A percentile compares a stretch with the other conserved stretches of the same genome.
These are phyloP conservation scores for Gymnosoma rotundatum DNA, from an alignment of 2,888 invertebrate species.

Conservation along the genomic window DNA sequence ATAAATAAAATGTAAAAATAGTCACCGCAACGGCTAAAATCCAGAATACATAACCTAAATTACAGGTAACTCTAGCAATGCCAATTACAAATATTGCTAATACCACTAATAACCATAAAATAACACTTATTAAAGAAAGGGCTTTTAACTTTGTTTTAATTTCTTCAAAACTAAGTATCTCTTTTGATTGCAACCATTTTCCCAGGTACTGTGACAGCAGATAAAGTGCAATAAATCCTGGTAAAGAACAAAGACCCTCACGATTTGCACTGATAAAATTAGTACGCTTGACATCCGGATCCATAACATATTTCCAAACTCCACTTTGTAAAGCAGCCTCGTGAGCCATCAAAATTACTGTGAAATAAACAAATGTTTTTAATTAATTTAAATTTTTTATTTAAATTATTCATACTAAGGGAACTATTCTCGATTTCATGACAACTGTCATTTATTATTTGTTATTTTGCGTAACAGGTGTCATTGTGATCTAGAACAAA, in stretches of 20 bases:
- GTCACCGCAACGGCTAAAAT: conserved; percentile 86
- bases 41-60: conserved; percentile 91
- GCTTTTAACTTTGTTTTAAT: conserved; percentile 75
- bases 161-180: conserved; percentile 75
- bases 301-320: conserved; percentile 88
- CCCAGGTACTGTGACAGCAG: conserved; percentile 87
- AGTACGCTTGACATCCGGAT: conserved; percentile 83
- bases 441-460: too few relatives aligned
- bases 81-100: conserved; percentile 83
- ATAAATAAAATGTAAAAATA: conserved; percentile 86
- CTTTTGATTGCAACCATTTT: conserved; percentile 83
- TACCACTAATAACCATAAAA: conserved; percentile 83
- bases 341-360: conserved; percentile 85
- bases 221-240: conserved; percentile 93
- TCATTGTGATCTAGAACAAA: too few relatives aligned
- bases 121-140: conserved; percentile 73
- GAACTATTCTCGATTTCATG: too few relatives aligned
- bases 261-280: conserved; percentile 91
- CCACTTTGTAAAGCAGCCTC: conserved; percentile 86
- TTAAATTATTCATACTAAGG: too few relatives aligned
- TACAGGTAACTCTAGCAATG: conserved; percentile 91
- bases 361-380: conserved; percentile 1
- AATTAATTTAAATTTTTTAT: not conserved
- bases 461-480: too few relatives aligned
- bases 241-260: conserved; percentile 93